Base-by-base conservation (phyloP, 2,888 invertebrate genomes). In the Morinoia aosen region DNA sequence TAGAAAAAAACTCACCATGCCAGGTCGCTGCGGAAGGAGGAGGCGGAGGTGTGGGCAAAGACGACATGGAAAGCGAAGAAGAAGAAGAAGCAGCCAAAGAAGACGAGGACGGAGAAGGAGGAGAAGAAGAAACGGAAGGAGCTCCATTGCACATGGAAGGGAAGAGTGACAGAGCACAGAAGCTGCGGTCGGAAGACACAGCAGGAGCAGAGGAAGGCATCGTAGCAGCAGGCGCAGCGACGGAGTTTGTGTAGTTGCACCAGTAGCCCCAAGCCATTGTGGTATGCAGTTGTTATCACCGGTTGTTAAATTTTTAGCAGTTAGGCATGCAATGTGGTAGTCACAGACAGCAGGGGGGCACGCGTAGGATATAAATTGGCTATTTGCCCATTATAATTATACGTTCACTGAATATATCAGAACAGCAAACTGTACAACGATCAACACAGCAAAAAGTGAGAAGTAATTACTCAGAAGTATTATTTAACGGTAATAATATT, bases 151-250 rank as follows among this genome's bases (percentile, higher is more conserved):
- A 61, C 10, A n/a, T 61, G 91, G 40, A 90, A 58, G 91, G 93
- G 64, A 88, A 93, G 95, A 95, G 95, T 16, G 94, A 88, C 76
- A 57, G 88, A 95, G 95, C 58, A 58, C 48, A 94, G 94, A 88
- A 48, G 33, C 40, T 58, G 58, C 64, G 94, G 57, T 58, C 64
- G 40, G 95, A 33, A 48, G 56, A 14, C 14, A 48, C 40, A 25
- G 76, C 93, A 93, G 91, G 33, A 56, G 57, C n/a, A 88, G 94
- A 33, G 33, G 91, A 58, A 93, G 93, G 64, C 91, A 95, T 88
- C 25, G 95, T 33, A 40, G 64, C 91, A n/a, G 93, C n/a, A 12
- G 95, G 25, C n/a, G 56, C 91, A 58, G 57, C 93, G n/a, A 57
- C 93, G 12, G 64, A 25, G 25, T 12, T 64, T 64, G 33, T 95